Conservation (phyloP, 2,888 invertebrate species). For the Hirudinaria manillensis region DNA sequence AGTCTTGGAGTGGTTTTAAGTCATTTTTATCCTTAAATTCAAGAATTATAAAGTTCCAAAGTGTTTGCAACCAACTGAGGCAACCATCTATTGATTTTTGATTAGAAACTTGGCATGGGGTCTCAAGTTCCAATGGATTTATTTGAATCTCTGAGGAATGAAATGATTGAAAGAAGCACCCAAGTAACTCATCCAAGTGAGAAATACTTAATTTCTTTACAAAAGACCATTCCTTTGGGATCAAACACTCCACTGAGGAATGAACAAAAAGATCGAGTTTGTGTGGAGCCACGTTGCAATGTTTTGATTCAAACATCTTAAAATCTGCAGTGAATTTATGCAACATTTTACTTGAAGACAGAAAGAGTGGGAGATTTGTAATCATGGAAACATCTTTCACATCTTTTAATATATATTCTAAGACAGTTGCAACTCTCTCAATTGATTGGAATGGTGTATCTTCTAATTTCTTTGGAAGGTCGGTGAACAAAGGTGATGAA, state of each 20-base stretch:
- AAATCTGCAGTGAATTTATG: not conserved
- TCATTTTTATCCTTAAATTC: not conserved
- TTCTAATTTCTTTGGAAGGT: not conserved
- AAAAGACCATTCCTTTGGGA: not conserved
- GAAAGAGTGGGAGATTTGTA: not conserved
- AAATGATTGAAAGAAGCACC: not conserved
- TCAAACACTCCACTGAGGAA: not conserved
- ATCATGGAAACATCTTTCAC: not conserved
- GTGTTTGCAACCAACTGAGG: not conserved
- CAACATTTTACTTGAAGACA: not conserved
- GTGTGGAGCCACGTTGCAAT: not conserved
- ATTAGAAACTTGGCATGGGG: not conserved
- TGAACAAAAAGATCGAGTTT: slow-evolving; percentile 3
- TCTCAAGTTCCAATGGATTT: not conserved
- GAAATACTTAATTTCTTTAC: not conserved
- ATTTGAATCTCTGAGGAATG: not conserved
- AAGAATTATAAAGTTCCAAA: not conserved
- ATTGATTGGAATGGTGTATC: not conserved
- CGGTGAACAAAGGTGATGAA: not conserved
- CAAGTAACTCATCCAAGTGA: not conserved
- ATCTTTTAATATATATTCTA: not conserved
- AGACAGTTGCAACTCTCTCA: not conserved
- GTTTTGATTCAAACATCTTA: not conserved
- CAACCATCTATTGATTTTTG: not conserved
- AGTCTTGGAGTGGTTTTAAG: not conserved